A percentile compares a stretch with the other conserved stretches of the same genome.
phyloP scores from a whole-genome alignment of 1,140 invertebrate species.

The Drosophila pseudoananassae region DNA sequence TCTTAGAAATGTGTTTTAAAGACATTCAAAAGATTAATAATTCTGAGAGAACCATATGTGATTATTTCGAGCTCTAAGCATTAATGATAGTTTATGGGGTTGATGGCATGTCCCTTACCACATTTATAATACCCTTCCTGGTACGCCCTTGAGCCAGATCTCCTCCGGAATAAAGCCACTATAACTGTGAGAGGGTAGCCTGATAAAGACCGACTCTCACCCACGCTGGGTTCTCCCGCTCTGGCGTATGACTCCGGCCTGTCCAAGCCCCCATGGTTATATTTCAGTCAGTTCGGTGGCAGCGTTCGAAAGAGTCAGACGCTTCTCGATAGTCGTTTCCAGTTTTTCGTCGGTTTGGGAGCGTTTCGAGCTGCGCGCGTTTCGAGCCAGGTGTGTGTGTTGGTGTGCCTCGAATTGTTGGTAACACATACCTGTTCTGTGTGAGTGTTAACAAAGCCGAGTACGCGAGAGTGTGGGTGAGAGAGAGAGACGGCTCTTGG shows the following conservation, averaged over 20 bases:
- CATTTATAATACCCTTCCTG: background rate
- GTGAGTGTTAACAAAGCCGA: conserved; percentile 69
- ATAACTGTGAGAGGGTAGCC: background rate
- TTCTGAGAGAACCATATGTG: too few species aligned
- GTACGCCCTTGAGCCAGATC: background rate
- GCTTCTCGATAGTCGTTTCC: conserved; percentile 4
- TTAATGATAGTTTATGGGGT: too few species aligned
- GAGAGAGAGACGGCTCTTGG: conserved; percentile 35
- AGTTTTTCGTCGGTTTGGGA: background rate
- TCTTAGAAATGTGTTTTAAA: too few species aligned
- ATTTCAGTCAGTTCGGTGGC: background rate
- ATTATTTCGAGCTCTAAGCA: too few species aligned
- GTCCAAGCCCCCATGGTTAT: too few species aligned
- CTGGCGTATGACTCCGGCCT: too few species aligned
- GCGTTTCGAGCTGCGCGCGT: conserved; percentile 65
- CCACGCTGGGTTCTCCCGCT: background rate
- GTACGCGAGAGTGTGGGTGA: conserved; percentile 21
- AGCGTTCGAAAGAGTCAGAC: conserved; percentile 51
- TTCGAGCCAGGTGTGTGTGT: conserved; percentile 56
- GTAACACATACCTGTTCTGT: conserved; percentile 56
- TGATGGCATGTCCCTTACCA: background rate
- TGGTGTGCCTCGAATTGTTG: conserved; percentile 51
- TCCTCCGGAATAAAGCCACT: background rate
- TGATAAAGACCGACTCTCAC: background rate
- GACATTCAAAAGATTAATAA: too few species aligned